These are phyloP conservation scores for Cyphomyrus plagiostoma DNA, from an alignment of 2,113 vertebrate species.

Conservation along the genomic window DNA sequence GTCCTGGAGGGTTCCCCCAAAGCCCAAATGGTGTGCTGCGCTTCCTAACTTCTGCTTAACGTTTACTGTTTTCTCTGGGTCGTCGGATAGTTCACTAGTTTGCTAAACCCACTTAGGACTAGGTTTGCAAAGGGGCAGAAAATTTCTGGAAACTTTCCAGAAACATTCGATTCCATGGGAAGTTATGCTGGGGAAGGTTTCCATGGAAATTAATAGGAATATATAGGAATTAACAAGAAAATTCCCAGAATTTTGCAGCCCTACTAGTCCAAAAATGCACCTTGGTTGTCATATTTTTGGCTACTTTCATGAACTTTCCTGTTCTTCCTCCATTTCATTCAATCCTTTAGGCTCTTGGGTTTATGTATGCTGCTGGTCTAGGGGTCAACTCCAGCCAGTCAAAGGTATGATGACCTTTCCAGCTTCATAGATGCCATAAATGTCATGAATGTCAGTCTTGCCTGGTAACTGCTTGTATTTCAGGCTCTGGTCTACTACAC, in stretches of 20 bases:
- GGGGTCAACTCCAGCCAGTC: slow-evolving; percentile 97
- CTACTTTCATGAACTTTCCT: background rate
- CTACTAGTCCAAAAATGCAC: background rate
- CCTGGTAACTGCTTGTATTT: slow-evolving; percentile 13
- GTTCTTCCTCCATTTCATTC: slow-evolving; percentile 17
- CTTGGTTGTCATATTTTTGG: background rate
- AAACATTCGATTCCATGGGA: background rate
- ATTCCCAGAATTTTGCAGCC: background rate
- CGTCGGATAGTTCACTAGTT: background rate
- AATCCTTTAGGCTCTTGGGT: slow-evolving; percentile 81
- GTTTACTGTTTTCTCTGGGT: background rate
- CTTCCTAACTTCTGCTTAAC: background rate
- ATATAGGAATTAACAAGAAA: background rate
- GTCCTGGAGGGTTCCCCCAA: slow-evolving; percentile 86
- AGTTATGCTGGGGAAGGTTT: background rate
- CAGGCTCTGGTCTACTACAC: slow-evolving; percentile 96
- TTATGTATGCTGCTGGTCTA: slow-evolving; percentile 89
- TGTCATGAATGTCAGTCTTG: background rate
- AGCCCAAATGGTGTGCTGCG: slow-evolving; percentile 76
- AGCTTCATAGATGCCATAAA: background rate
- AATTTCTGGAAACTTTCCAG: background rate
- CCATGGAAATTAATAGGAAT: background rate
- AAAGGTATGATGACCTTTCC: slow-evolving; percentile 69
- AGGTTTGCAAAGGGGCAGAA: background rate
- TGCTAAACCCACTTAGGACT: background rate